Evolutionary conservation across 1,140 invertebrate genomes (phyloP), one percentile per base, ranked within the genome.

Genomic region (Portunus trituberculatus): DNA sequence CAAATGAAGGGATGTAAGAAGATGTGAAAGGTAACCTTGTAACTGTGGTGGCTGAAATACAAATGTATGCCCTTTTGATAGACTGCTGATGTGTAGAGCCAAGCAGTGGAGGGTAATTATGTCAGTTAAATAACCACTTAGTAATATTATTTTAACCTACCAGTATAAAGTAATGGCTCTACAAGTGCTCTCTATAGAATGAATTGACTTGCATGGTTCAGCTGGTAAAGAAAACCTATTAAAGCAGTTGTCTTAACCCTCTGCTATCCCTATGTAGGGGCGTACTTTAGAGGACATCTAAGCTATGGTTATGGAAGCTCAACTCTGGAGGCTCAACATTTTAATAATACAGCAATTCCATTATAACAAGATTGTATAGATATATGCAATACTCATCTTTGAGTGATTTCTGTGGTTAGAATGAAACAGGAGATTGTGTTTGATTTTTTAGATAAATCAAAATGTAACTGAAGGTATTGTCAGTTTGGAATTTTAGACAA

Each of bases 131-230:
- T 25, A 83, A 39, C n/a, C 59, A 28, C 84, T 29, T 29, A 52
- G 48, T 93, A 86, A 93, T 32, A 4, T 67, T 94, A 39, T 16
- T 0, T 83, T 46, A 94, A 91, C 93, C 88, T 91, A 39, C 52
- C 67, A 94, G 39, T 91, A 88, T 39, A 90, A 82, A 91, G 93
- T 94, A 94, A 48, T 94, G 59, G 82, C 46, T 52, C 45, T 91
- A 91, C 82, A 86, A 91, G 28, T 90, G 93, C 93, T 91, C 76
- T 91, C 46, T 91, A 29, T 48, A 91, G 91, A 52, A 28, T 76
- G 39, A 91, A 84, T 89, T 48, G 48, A 90, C 91, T 91, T 91
- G 93, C 93, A 94, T 94, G 93, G 32, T 91, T 94, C 25, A 82
- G 82, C 31, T 94, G 83, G 91, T 90, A 46, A 91, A 91, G 29